These are phyloP conservation scores for Pristis pectinata DNA, from an alignment of 2,797 vertebrate genomes.

Conservation along the genomic window DNA sequence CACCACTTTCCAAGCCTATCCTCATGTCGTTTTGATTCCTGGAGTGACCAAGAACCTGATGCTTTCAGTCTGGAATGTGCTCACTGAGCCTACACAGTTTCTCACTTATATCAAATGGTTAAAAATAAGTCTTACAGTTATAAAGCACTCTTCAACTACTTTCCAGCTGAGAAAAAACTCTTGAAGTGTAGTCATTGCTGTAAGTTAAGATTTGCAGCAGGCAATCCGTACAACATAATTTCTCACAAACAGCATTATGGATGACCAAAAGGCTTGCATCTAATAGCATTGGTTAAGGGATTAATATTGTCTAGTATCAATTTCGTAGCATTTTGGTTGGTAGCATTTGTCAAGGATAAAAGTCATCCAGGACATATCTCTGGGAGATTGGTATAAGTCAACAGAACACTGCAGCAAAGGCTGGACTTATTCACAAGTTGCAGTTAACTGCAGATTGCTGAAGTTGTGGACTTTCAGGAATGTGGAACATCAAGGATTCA, in stretches of 20 bases:
- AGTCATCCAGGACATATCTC: background rate
- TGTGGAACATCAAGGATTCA: background rate
- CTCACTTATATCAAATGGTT: too few relatives aligned
- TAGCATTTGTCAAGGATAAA: too few relatives aligned
- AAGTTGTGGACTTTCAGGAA: background rate
- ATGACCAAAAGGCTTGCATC: background rate
- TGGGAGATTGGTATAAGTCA: background rate
- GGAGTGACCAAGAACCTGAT: too few relatives aligned
- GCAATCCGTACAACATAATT: background rate
- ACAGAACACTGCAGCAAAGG: background rate
- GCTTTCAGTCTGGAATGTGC: too few relatives aligned
- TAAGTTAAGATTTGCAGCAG: background rate
- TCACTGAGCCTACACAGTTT: too few relatives aligned
- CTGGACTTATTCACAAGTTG: background rate
- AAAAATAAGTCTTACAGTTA: background rate
- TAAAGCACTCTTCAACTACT: background rate
- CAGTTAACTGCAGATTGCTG: background rate
- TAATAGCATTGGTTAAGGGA: background rate
- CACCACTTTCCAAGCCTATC: too few relatives aligned
- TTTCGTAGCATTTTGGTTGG: too few relatives aligned
- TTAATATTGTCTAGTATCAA: background rate
- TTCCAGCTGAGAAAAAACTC: background rate
- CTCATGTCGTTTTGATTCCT: too few relatives aligned
- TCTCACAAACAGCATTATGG: background rate
- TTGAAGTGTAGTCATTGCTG: background rate